A percentile compares a stretch with the other conserved stretches of the same genome.
phyloP scores from a whole-genome alignment of 2,113 vertebrate species.

The Oreochromis spilurus region DNA sequence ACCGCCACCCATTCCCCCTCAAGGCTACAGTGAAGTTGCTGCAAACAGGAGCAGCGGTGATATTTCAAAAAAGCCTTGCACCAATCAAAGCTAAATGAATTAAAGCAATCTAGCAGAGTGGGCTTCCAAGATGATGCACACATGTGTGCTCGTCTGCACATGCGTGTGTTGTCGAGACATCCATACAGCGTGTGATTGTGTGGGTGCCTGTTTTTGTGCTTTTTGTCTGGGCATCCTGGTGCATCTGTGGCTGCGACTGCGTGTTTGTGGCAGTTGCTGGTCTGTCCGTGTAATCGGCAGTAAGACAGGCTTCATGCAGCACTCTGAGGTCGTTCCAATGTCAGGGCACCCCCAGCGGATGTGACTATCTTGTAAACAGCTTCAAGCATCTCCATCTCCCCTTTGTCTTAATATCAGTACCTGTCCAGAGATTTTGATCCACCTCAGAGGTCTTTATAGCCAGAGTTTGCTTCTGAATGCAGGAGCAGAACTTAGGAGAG shows the following conservation, averaged over 20 bases:
- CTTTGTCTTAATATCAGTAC: background rate
- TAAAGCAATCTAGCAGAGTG: constrained; percentile 17
- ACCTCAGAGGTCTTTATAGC: background rate
- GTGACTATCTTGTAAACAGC: constrained; percentile 26
- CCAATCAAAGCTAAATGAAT: constrained; percentile 42
- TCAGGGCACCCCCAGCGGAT: constrained; percentile 33
- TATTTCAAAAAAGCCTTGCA: background rate
- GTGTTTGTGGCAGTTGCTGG: background rate
- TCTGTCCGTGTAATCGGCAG: background rate
- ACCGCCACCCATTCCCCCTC: background rate
- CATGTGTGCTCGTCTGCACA: background rate
- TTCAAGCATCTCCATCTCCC: background rate
- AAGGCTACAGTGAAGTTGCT: background rate
- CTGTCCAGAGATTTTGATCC: background rate
- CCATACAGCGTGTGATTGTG: background rate
- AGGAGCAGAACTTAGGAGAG: background rate
- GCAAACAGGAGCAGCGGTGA: background rate
- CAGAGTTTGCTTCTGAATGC: background rate
- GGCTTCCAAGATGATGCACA: background rate
- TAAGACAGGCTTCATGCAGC: constrained; percentile 43
- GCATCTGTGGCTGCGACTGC: background rate
- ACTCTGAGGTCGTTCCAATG: constrained; percentile 51
- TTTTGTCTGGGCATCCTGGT: background rate
- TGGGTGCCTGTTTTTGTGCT: background rate
- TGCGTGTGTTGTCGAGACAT: background rate